A percentile compares a stretch with the other conserved stretches of the same genome.
phyloP scores from a whole-genome alignment of 2,797 vertebrate genomes.

The Muraenolepis orangiensis region DNA sequence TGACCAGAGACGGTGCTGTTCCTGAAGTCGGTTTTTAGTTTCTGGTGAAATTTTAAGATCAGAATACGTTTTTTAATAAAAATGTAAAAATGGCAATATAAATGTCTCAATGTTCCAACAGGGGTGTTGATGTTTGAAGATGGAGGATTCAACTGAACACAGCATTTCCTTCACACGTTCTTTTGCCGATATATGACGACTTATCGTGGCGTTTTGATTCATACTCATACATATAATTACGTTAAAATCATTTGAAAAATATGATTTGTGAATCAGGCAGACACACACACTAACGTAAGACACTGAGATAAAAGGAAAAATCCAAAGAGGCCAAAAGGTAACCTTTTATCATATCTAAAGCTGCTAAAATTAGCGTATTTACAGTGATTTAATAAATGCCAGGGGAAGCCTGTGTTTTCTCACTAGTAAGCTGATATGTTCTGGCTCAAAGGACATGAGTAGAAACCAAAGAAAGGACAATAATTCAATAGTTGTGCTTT shows the following conservation, averaged over 20 bases:
- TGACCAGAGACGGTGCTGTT: background rate
- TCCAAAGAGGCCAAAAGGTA: slow-evolving; percentile 39
- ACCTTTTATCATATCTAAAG: slow-evolving; percentile 52
- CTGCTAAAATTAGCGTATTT: slow-evolving; percentile 74
- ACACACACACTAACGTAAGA: slow-evolving; percentile 1
- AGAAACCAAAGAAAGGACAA: slow-evolving; percentile 39
- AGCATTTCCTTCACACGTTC: slow-evolving; percentile 33
- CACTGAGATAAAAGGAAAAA: slow-evolving; percentile 22
- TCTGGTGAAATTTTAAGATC: no score
- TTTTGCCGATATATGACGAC: slow-evolving; percentile 59
- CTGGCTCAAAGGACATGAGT: slow-evolving; percentile 55
- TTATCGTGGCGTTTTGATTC: slow-evolving; percentile 46
- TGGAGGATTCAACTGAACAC: background rate
- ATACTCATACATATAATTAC: slow-evolving; percentile 60
- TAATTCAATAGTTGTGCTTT: slow-evolving; percentile 76
- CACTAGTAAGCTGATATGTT: slow-evolving; percentile 69
- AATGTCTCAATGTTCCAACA: background rate
- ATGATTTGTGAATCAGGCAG: slow-evolving; percentile 31
- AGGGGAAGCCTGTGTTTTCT: slow-evolving; percentile 52
- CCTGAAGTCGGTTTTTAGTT: background rate
- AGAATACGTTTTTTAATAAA: background rate
- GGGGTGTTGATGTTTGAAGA: background rate
- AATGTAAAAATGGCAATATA: background rate
- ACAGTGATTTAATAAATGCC: slow-evolving; percentile 69
- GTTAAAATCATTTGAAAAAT: slow-evolving; percentile 27